Evolutionary conservation across 2,797 vertebrate species (phyloP).

Genomic region (Chelon auratus): DNA sequence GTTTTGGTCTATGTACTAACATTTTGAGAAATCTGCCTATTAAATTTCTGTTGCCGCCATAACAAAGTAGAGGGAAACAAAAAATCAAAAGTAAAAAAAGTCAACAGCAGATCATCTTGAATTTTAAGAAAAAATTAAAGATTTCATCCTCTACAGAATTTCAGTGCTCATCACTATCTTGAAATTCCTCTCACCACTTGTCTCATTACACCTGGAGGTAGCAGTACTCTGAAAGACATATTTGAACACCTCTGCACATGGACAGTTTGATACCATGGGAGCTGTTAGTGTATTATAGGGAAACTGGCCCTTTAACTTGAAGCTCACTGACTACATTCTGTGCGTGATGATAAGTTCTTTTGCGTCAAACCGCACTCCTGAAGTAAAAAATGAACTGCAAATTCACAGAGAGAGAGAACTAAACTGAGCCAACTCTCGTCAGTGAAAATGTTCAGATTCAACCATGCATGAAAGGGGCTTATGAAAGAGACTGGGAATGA

Average conservation of each 20-base stretch:
- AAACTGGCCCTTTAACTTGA: neutral
- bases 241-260: neutral
- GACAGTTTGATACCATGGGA: neutral
- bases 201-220: neutral
- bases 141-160: too few species aligned
- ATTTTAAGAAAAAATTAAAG: too few species aligned
- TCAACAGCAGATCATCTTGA: neutral
- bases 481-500: slow-evolving; percentile 7
- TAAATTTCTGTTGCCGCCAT: too few species aligned
- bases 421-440: neutral
- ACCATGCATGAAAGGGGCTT: slow-evolving; percentile 43
- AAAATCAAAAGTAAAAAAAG: neutral
- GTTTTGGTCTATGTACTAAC: neutral
- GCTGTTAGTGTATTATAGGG: neutral
- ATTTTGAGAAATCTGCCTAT: neutral
- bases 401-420: too few species aligned
- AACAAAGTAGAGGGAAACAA: neutral
- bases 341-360: neutral
- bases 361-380: too few species aligned
- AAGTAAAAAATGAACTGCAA: too few species aligned
- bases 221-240: neutral
- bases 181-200: neutral
- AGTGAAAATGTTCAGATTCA: slow-evolving; percentile 25
- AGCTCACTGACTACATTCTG: neutral
- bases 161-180: neutral